Conservation (phyloP, 2,888 invertebrate species). For the Aporophyla nigra region DNA sequence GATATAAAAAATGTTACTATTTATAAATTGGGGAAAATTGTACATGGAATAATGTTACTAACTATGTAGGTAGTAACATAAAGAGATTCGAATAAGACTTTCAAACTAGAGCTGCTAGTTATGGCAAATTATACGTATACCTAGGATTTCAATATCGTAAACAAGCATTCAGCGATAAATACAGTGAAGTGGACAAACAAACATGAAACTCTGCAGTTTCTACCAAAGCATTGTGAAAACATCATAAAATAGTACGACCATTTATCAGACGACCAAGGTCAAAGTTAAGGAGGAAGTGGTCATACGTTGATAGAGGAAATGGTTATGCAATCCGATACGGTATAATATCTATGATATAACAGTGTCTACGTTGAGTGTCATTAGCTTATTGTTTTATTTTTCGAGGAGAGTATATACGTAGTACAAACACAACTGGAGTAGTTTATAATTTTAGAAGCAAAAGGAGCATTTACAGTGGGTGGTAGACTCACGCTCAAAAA, state of each 20-base stretch:
- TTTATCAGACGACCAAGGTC: conserved; percentile 58
- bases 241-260: conserved; percentile 8
- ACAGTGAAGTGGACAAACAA: conserved; percentile 24
- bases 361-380: conserved; percentile 18
- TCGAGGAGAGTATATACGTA: neutral
- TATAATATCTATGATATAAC: conserved; percentile 27
- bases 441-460: neutral
- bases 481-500: neutral
- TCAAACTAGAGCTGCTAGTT: neutral
- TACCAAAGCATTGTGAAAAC: conserved; percentile 17
- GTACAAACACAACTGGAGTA: neutral
- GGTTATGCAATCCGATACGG: conserved; percentile 60
- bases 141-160: neutral
- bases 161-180: conserved; percentile 19
- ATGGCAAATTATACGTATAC: neutral
- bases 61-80: neutral
- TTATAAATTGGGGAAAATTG: too few species aligned
- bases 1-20: too few species aligned
- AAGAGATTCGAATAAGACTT: neutral
- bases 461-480: neutral
- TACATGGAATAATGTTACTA: neutral
- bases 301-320: conserved; percentile 44
- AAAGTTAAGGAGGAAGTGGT: conserved; percentile 63
- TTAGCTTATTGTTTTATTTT: conserved; percentile 50
- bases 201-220: conserved; percentile 4